Evolutionary conservation across 2,797 vertebrate species (phyloP), one percentile per base, ranked within the genome.

Genomic region (Urocyon cinereoargenteus): DNA sequence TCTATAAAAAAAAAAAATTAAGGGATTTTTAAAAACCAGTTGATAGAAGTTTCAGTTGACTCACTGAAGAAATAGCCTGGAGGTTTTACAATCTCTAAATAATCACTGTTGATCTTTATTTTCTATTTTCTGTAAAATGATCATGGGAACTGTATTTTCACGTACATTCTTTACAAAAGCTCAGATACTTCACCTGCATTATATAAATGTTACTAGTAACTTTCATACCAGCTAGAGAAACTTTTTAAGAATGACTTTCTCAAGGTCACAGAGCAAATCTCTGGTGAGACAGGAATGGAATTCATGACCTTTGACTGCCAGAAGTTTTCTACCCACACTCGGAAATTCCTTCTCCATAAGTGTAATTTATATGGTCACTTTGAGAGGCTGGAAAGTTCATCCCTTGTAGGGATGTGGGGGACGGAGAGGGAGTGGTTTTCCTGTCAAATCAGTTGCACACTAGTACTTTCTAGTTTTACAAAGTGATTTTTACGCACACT

Each of bases 201-300:
- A 68, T 24, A 86, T n/a, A 91, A 82, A 95, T 53, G 34, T 59
- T 73, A 88, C 93, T 3, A 66, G 36, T 82, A 55, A 94, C 79
- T 96, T 94, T 45, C 64, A 86, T 3, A 22, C 0, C n/a, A 95
- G 51, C 87, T 91, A 51, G 1, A 90, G 78, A 70, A 93, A 96
- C 86, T 88, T 96, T 82, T 73, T 89, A 94, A 93, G 79, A 97
- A 73, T 92, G 91, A 91, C 94, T 97, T 97, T 97, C 40, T 97
- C 97, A 97, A 98, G 96, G 95, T 97, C 92, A 96, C 14, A 79
- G 49, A 94, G 92, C 85, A 96, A 96, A 87, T 88, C 97, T 93
- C 87, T 95, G 78, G 94, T 92, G 59, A 92, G 82, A 96, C 90
- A 95, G 62, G 86, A 95, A 97, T 91, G 85, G 94, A 96, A 97